Percentiles rank a stretch among this genome's conserved stretches.
Conservation (phyloP, 1,140 invertebrate genomes). For the Copidosoma floridanum region DNA sequence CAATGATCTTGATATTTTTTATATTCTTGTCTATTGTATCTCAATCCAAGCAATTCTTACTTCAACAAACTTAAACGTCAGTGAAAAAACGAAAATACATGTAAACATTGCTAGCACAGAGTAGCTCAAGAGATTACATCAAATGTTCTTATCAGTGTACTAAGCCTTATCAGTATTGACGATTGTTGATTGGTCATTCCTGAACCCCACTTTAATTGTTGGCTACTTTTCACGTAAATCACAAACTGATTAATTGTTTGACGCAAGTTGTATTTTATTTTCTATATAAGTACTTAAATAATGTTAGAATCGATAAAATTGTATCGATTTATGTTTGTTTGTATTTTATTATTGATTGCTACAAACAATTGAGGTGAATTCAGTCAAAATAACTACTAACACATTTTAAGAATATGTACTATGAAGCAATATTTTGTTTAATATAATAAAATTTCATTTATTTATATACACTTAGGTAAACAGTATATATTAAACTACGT, state of each 20-base stretch:
- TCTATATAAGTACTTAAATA: slow-evolving; percentile 2
- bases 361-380: too few species aligned
- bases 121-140: too few species aligned
- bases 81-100: too few species aligned
- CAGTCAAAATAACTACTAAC: too few species aligned
- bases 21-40: too few species aligned
- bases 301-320: slow-evolving; percentile 1
- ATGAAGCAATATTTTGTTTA: too few species aligned
- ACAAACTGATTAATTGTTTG: not conserved
- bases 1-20: too few species aligned
- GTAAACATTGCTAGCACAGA: too few species aligned
- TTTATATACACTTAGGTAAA: not conserved
- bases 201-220: not conserved
- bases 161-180: not conserved
- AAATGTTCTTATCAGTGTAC: slow-evolving; percentile 10
- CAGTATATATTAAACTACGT: not conserved
- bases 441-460: too few species aligned
- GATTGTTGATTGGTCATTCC: not conserved
- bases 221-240: not conserved
- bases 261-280: not conserved
- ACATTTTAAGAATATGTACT: too few species aligned
- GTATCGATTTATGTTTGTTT: not conserved
- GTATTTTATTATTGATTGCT: not conserved
- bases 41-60: too few species aligned
- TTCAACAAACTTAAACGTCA: too few species aligned